Evolutionary conservation across 2,113 vertebrate genomes (phyloP).

Genomic region (Emydura subglobosa): DNA sequence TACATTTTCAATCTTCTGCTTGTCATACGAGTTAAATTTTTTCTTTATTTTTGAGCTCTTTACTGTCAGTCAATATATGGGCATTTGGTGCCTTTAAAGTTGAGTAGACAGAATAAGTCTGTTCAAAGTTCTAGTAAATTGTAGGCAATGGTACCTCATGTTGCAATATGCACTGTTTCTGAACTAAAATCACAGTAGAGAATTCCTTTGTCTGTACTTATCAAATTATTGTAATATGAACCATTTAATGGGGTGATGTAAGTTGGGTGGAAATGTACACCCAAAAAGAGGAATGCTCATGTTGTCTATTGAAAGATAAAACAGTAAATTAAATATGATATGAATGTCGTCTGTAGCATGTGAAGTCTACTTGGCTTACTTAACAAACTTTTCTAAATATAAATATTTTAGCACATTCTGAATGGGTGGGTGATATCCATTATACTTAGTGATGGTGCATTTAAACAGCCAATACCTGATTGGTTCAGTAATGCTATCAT

Average conservation of each 20-base stretch:
- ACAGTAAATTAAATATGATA: slow-evolving; percentile 2
- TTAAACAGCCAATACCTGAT: neutral
- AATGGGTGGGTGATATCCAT: slow-evolving; percentile 13
- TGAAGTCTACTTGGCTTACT: slow-evolving; percentile 25
- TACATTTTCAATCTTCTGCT: neutral
- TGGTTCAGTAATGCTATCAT: neutral
- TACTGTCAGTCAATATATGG: neutral
- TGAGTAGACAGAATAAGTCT: neutral
- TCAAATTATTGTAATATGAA: neutral
- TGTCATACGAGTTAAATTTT: neutral
- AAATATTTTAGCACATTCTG: neutral
- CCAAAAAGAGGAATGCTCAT: neutral
- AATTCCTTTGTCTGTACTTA: slow-evolving; percentile 1
- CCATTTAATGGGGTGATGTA: slow-evolving; percentile 22
- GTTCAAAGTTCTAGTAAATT: neutral
- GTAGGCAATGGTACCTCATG: neutral
- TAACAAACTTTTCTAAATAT: slow-evolving; percentile 15
- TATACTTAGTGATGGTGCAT: neutral
- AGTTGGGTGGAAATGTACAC: neutral
- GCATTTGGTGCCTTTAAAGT: neutral
- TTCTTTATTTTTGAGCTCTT: neutral
- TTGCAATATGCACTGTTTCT: neutral
- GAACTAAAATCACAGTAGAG: neutral
- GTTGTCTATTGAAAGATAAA: slow-evolving; percentile 6
- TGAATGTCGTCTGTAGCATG: neutral